Evolutionary conservation across 2,113 vertebrate genomes (phyloP).

Genomic region (Verasper variegatus): DNA sequence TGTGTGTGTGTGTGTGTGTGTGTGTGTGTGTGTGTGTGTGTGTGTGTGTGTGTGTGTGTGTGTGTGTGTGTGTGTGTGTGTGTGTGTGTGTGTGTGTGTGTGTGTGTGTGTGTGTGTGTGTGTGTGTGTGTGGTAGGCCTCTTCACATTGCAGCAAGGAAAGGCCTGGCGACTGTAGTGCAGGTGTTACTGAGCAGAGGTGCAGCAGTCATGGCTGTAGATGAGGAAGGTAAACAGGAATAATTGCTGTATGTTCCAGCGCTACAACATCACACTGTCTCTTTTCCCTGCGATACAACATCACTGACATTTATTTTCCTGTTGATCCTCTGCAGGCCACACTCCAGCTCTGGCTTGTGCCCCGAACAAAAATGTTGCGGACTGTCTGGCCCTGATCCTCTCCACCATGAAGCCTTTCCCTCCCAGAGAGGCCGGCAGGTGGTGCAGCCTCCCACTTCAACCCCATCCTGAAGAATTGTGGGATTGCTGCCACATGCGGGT

Average conservation of each 20-base stretch:
- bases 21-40: not conserved
- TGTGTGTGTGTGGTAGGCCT: constrained; percentile 82
- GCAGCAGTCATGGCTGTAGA: constrained; percentile 97
- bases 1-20: not conserved
- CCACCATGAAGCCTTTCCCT: constrained; percentile 98
- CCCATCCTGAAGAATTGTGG: constrained; percentile 93
- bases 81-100: too few species aligned
- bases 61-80: not conserved
- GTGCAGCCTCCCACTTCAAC: constrained; percentile 86
- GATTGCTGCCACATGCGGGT: constrained; percentile 84
- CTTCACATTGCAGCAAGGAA: constrained; percentile 97
- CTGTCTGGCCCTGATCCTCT: constrained; percentile 97
- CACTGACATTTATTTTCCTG: not conserved
- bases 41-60: not conserved
- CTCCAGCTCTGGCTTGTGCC: constrained; percentile 95
- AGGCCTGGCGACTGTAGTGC: constrained; percentile 94
- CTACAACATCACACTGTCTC: not conserved
- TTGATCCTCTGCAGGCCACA: constrained; percentile 83
- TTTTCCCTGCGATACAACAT: not conserved
- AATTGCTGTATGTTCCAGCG: not conserved
- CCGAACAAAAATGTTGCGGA: constrained; percentile 98
- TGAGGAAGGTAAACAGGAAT: constrained; percentile 87
- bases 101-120: not conserved
- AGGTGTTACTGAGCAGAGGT: constrained; percentile 94
- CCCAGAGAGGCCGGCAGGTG: constrained; percentile 86